Conservation (phyloP, 92 coral and sea anemone species). For the Epizoanthus stellaris region DNA sequence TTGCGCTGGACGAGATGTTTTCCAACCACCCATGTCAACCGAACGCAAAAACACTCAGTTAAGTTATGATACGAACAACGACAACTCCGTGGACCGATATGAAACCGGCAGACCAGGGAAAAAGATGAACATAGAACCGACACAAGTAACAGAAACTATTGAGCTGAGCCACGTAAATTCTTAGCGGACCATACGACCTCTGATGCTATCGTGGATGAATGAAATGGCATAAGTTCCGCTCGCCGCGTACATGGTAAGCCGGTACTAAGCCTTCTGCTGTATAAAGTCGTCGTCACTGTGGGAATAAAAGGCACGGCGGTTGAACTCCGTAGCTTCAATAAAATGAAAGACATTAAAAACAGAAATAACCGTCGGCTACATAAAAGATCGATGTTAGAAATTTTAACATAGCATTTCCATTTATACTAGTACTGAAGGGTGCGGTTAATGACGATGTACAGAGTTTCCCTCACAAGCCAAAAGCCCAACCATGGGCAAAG, state of each 20-base stretch:
- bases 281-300: too few relatives aligned
- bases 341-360: too few relatives aligned
- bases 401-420: too few relatives aligned
- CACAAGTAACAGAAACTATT: conserved; percentile 26
- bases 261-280: neutral
- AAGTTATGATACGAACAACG: conserved; percentile 24
- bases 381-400: too few relatives aligned
- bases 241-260: neutral
- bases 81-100: neutral
- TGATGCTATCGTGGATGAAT: neutral
- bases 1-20: neutral
- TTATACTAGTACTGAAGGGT: too few relatives aligned
- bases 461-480: too few relatives aligned
- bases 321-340: too few relatives aligned
- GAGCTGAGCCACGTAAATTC: conserved; percentile 24
- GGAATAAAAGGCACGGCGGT: too few relatives aligned
- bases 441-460: too few relatives aligned
- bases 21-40: neutral
- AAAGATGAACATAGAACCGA: neutral
- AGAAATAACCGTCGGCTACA: too few relatives aligned
- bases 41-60: conserved; percentile 29
- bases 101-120: neutral
- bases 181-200: neutral
- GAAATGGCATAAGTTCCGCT: too few relatives aligned
- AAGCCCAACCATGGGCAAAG: too few relatives aligned